Percentiles rank a stretch among this genome's conserved stretches.
These are phyloP conservation scores for Ferdinandea cuprea DNA, from an alignment of 2,888 invertebrate species.

Conservation along the genomic window DNA sequence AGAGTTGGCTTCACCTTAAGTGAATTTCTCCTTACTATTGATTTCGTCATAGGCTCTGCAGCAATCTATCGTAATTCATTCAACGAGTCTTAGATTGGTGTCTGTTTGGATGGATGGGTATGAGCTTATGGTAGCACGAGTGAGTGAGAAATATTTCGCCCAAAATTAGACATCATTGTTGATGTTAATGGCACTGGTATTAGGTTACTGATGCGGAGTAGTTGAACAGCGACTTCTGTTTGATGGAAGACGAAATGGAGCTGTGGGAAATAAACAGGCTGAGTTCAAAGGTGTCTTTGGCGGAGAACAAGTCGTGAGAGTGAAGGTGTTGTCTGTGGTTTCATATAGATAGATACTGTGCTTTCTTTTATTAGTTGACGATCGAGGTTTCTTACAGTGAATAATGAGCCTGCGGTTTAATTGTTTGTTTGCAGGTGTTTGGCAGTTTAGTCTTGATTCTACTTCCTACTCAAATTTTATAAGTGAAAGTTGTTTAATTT, in stretches of 20 bases:
- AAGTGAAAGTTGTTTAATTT: too few relatives aligned
- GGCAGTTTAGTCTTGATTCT: too few relatives aligned
- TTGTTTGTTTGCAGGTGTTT: too few relatives aligned
- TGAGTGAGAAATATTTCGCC: slow-evolving; percentile 62
- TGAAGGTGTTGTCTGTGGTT: neutral
- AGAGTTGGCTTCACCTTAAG: slow-evolving; percentile 43
- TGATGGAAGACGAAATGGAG: neutral
- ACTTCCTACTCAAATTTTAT: too few relatives aligned
- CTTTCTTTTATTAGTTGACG: neutral
- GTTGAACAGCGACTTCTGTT: slow-evolving; percentile 30
- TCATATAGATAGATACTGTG: neutral
- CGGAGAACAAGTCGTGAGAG: slow-evolving; percentile 11
- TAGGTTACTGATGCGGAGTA: slow-evolving; percentile 31
- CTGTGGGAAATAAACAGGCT: neutral
- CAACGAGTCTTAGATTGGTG: slow-evolving; percentile 48
- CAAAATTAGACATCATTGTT: slow-evolving; percentile 68
- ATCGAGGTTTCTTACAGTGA: too few relatives aligned
- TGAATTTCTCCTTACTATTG: slow-evolving; percentile 36
- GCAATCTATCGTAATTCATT: slow-evolving; percentile 56
- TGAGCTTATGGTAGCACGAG: slow-evolving; percentile 42
- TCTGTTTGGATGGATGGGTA: slow-evolving; percentile 37
- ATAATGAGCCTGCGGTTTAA: too few relatives aligned
- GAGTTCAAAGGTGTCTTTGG: slow-evolving; percentile 49
- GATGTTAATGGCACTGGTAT: slow-evolving; percentile 67
- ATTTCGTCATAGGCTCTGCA: slow-evolving; percentile 61